Percentiles rank a stretch among this genome's conserved stretches.
Evolutionary conservation across 2,113 vertebrate species (phyloP).

Genomic region (Conger conger): DNA sequence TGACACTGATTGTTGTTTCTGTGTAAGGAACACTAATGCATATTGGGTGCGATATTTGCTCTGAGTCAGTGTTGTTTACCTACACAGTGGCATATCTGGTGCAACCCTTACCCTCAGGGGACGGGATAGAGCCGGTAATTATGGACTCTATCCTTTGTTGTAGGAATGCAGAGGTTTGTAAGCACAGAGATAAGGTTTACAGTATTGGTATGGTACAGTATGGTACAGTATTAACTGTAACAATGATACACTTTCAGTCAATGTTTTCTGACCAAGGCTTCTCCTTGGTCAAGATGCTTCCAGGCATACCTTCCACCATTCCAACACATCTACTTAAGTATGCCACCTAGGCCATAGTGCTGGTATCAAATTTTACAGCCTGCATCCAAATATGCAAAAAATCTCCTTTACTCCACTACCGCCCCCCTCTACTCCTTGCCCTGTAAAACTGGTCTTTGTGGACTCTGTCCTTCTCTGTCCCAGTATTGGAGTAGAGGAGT

Average conservation of each 20-base stretch:
- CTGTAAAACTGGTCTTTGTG: too few species aligned
- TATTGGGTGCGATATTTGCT: not conserved
- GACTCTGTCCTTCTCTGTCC: too few species aligned
- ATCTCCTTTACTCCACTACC: too few species aligned
- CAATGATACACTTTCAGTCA: not conserved
- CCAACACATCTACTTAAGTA: not conserved
- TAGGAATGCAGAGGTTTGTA: not conserved
- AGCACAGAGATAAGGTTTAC: not conserved
- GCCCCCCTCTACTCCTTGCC: too few species aligned
- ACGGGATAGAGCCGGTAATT: slow-evolving; percentile 13
- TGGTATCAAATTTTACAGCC: too few species aligned
- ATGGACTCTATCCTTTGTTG: not conserved
- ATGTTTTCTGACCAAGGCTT: not conserved
- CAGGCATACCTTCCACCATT: not conserved
- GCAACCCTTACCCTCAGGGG: not conserved
- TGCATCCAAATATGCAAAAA: too few species aligned
- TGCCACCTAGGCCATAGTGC: too few species aligned
- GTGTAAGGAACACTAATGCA: not conserved
- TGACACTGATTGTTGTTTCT: not conserved
- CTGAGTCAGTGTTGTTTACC: not conserved
- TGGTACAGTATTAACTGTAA: not conserved
- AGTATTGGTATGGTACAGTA: not conserved
- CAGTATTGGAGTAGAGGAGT: too few species aligned
- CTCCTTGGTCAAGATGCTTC: not conserved
- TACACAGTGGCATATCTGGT: not conserved